Evolutionary conservation across 2,113 vertebrate species (phyloP).

Genomic region (Notothenia coriiceps): DNA sequence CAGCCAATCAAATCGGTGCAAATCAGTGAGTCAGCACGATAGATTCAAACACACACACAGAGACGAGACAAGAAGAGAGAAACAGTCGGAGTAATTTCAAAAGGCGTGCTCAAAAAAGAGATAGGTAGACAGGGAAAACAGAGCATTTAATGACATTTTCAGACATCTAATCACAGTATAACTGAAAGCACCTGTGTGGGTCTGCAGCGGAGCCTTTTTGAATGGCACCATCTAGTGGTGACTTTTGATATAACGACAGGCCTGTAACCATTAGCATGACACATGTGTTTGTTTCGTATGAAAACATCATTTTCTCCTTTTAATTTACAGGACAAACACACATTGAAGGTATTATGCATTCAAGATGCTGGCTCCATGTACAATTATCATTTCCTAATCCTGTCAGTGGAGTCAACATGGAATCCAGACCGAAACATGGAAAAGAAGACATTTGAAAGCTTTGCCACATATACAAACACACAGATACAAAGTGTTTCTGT

Average conservation of each 20-base stretch:
- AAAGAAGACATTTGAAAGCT: conserved; percentile 1
- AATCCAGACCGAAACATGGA: neutral
- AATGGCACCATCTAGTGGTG: conserved; percentile 36
- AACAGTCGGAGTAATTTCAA: too few relatives aligned
- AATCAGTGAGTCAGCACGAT: too few relatives aligned
- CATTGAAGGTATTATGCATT: neutral
- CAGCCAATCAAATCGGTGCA: too few relatives aligned
- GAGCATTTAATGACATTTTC: neutral
- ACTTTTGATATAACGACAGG: neutral
- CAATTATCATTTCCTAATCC: neutral
- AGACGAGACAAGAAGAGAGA: too few relatives aligned
- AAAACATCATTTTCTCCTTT: neutral
- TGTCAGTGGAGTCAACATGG: neutral
- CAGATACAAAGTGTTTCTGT: too few relatives aligned
- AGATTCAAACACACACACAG: too few relatives aligned
- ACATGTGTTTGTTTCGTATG: neutral
- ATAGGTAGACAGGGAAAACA: too few relatives aligned
- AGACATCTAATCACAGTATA: neutral
- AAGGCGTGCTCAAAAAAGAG: too few relatives aligned
- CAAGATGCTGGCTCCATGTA: neutral
- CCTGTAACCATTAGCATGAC: neutral
- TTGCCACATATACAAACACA: conserved; percentile 19
- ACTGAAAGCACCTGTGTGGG: neutral
- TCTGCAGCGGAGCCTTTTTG: neutral
- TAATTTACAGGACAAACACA: neutral